phyloP scores from a whole-genome alignment of 2,113 vertebrate species.

The Nesogale talazaci region DNA sequence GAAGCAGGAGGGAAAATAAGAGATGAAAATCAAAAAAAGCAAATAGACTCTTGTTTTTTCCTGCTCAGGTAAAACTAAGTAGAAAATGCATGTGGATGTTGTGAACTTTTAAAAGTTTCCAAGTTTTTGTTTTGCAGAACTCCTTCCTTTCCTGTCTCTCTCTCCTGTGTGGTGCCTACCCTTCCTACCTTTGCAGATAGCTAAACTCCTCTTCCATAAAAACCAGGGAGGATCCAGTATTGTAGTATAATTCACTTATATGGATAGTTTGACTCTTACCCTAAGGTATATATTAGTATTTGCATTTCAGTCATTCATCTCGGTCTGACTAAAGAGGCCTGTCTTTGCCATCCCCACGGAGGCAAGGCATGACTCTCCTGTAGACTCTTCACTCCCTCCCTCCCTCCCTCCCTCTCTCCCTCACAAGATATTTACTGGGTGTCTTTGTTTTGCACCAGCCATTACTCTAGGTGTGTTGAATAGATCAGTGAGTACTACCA shows the following conservation, averaged over 20 bases:
- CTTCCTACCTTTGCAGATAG: neutral
- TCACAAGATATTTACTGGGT: neutral
- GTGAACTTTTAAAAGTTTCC: constrained; percentile 32
- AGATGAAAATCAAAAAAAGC: too few relatives aligned
- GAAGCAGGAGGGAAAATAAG: too few relatives aligned
- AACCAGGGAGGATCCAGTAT: neutral
- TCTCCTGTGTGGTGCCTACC: neutral
- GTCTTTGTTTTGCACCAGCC: neutral
- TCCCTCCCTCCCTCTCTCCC: too few relatives aligned
- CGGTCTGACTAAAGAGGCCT: constrained; percentile 3
- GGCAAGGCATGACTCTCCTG: neutral
- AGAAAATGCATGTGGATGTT: neutral
- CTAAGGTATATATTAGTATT: neutral
- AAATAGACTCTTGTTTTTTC: too few relatives aligned
- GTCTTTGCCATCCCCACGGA: neutral
- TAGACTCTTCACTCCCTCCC: neutral
- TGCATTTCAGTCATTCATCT: constrained; percentile 1
- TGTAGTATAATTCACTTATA: constrained; percentile 12
- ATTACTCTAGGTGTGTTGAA: neutral
- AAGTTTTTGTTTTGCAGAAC: neutral
- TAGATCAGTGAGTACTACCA: constrained; percentile 28
- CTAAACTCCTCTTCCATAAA: neutral
- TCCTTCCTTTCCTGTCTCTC: constrained; percentile 23
- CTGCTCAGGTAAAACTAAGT: neutral
- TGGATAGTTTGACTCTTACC: neutral